Evolutionary conservation across 2,888 invertebrate species (phyloP).

Genomic region (Acanthosepion pharaonis): DNA sequence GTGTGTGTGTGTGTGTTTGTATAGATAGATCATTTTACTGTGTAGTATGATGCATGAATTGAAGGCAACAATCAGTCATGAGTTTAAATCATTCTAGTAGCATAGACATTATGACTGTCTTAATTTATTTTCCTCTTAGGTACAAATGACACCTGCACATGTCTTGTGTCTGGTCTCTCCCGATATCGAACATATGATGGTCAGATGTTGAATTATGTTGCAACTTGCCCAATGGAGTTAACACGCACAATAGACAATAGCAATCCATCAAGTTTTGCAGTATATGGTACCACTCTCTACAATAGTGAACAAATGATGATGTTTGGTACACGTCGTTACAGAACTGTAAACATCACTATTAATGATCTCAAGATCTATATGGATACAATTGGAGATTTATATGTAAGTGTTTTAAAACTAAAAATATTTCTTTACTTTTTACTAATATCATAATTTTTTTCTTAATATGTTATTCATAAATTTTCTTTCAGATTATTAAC

Average conservation of each 20-base stretch:
- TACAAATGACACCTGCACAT: not conserved
- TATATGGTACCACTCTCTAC: slow-evolving; percentile 14
- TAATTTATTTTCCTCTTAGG: not conserved
- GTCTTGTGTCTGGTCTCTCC: slow-evolving; percentile 38
- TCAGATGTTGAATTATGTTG: slow-evolving; percentile 39
- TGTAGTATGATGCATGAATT: too few species aligned
- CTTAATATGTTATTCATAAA: too few species aligned
- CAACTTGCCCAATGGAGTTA: slow-evolving; percentile 39
- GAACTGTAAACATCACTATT: slow-evolving; percentile 24
- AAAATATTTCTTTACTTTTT: not conserved
- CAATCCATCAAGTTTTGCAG: not conserved
- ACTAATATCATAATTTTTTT: not conserved
- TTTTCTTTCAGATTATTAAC: too few species aligned
- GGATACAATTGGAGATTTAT: slow-evolving; percentile 25
- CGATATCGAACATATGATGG: slow-evolving; percentile 40
- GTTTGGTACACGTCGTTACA: slow-evolving; percentile 44
- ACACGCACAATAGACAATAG: not conserved
- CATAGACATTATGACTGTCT: not conserved
- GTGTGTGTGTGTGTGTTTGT: too few species aligned
- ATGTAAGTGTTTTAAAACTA: not conserved
- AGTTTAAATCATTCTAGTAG: too few species aligned
- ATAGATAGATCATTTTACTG: too few species aligned
- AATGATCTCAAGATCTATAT: slow-evolving; percentile 37
- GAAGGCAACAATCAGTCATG: too few species aligned
- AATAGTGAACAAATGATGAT: slow-evolving; percentile 14